A percentile compares a stretch with the other conserved stretches of the same genome.
Conservation (phyloP, 1,140 invertebrate genomes). For the Drosophila kohkoa region DNA sequence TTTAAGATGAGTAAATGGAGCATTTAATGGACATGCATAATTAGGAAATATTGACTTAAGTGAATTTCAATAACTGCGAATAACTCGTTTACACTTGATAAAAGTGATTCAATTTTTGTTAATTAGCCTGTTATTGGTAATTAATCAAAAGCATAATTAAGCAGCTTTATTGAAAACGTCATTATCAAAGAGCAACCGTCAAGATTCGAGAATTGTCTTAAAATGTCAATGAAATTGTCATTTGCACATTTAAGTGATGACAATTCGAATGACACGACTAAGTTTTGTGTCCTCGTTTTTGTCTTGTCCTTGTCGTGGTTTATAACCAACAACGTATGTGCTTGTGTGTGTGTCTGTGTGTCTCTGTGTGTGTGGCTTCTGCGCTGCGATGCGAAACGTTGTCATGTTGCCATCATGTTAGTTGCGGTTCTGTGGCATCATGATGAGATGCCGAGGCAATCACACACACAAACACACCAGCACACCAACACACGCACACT, state of each 20-base stretch:
- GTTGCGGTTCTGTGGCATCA: constrained; percentile 76
- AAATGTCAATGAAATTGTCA: constrained; percentile 64
- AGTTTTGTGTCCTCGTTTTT: constrained; percentile 45
- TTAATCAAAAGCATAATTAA: constrained; percentile 12
- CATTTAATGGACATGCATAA: not conserved
- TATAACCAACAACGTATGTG: constrained; percentile 34
- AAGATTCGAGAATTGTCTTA: constrained; percentile 14
- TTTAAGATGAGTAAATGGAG: not conserved
- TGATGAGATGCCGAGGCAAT: constrained; percentile 69
- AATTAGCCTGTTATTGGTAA: not conserved
- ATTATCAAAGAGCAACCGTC: constrained; percentile 3
- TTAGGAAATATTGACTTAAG: not conserved
- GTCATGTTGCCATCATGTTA: constrained; percentile 57
- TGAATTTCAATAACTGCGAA: not conserved
- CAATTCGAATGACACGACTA: constrained; percentile 18
- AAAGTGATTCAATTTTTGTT: not conserved
- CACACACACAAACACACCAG: constrained; percentile 25
- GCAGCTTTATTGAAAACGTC: constrained; percentile 6
- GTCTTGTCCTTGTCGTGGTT: constrained; percentile 47
- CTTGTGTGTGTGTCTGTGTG: not conserved
- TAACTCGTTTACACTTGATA: not conserved
- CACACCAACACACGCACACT: constrained; percentile 29
- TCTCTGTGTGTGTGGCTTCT: constrained; percentile 50
- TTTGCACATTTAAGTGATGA: constrained; percentile 48
- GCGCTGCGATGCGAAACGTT: constrained; percentile 31